Evolutionary conservation across 1,140 invertebrate genomes (phyloP).

Genomic region (Habropoda laboriosa): DNA sequence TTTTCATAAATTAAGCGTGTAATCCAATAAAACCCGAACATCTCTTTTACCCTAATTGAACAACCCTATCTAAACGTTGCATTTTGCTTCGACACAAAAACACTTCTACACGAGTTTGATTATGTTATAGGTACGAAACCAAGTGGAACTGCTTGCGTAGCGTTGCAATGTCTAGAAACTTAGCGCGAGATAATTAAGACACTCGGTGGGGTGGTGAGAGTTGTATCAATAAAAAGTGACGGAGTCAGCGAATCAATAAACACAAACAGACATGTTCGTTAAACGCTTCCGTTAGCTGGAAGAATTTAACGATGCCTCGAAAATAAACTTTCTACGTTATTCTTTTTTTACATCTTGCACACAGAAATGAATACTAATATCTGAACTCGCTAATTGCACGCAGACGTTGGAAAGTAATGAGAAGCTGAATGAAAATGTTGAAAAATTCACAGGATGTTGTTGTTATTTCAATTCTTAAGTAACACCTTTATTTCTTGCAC

Average conservation of each 20-base stretch:
- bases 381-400: too few species aligned
- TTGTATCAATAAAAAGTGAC: background rate
- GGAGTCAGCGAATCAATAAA: background rate
- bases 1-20: too few species aligned
- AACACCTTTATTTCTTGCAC: too few species aligned
- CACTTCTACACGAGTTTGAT: too few species aligned
- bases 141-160: background rate
- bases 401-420: too few species aligned
- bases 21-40: too few species aligned
- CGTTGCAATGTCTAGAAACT: background rate
- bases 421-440: too few species aligned
- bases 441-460: too few species aligned
- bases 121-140: background rate
- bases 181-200: slow-evolving; percentile 6
- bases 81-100: background rate
- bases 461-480: too few species aligned
- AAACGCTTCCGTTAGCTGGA: background rate
- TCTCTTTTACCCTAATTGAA: too few species aligned
- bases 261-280: background rate
- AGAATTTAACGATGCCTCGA: background rate
- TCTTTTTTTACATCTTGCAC: too few species aligned
- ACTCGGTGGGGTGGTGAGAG: background rate
- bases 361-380: too few species aligned
- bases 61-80: background rate
- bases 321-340: background rate